phyloP scores from a whole-genome alignment of 2,888 invertebrate genomes.

The Spatulosminthurus flaviceps region DNA sequence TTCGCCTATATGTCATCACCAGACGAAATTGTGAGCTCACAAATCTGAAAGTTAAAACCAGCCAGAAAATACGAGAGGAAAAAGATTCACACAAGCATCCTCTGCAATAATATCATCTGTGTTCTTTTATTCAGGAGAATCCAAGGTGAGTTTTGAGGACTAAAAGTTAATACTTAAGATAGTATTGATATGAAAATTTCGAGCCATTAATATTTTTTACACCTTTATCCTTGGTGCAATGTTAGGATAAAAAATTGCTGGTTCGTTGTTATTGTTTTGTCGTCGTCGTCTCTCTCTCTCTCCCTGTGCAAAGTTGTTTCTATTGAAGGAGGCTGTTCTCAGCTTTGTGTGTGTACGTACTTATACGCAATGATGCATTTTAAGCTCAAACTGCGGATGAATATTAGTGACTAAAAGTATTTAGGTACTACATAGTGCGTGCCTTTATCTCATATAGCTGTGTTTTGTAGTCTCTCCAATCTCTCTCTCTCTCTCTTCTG shows the following conservation, averaged over 20 bases:
- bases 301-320: background rate
- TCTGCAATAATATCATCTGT: slow-evolving; percentile 18
- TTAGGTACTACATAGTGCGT: slow-evolving; percentile 32
- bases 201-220: background rate
- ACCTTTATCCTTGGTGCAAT: slow-evolving; percentile 21
- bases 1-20: too few species aligned
- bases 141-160: slow-evolving; percentile 39
- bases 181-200: background rate
- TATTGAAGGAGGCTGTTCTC: background rate
- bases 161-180: background rate
- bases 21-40: too few species aligned
- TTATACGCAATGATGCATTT: slow-evolving; percentile 24
- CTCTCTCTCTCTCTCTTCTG: background rate
- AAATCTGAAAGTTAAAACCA: too few species aligned
- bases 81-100: slow-evolving; percentile 1
- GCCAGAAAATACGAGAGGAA: too few species aligned
- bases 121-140: slow-evolving; percentile 40
- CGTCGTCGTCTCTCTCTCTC: too few species aligned
- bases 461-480: background rate
- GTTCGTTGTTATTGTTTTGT: background rate
- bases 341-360: background rate
- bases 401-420: slow-evolving; percentile 11
- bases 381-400: slow-evolving; percentile 35
- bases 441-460: background rate
- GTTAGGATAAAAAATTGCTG: background rate